These are phyloP conservation scores for Anastrepha ludens DNA, from an alignment of 1,140 invertebrate species.

Conservation along the genomic window DNA sequence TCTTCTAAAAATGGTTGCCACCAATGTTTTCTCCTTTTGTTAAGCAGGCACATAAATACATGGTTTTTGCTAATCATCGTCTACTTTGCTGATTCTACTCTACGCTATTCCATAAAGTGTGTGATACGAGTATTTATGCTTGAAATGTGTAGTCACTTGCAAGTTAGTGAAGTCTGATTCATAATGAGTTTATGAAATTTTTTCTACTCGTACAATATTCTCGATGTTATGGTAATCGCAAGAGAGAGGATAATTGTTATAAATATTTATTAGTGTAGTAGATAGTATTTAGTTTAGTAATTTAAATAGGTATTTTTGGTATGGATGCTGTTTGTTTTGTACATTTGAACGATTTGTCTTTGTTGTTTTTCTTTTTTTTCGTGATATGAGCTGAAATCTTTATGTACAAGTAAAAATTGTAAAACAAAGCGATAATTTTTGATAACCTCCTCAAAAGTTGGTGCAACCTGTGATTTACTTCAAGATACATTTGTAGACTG, in stretches of 20 bases:
- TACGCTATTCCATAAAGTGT: too few relatives aligned
- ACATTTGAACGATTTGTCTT: conserved; percentile 47
- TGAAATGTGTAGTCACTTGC: too few relatives aligned
- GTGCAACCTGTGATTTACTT: neutral
- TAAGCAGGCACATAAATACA: neutral
- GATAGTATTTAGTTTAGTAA: neutral
- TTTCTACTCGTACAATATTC: too few relatives aligned
- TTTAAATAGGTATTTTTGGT: conserved; percentile 36
- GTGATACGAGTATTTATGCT: too few relatives aligned
- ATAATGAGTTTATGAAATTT: too few relatives aligned
- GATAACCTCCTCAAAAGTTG: neutral
- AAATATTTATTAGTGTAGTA: too few relatives aligned
- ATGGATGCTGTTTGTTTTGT: conserved; percentile 33
- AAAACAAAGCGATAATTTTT: neutral
- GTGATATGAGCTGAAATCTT: neutral
- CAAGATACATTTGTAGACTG: neutral
- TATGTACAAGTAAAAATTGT: neutral
- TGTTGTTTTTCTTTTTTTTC: neutral
- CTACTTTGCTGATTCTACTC: neutral
- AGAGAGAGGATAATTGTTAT: too few relatives aligned
- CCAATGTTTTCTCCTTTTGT: neutral
- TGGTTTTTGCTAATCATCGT: neutral
- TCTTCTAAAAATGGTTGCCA: too few relatives aligned
- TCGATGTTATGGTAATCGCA: too few relatives aligned
- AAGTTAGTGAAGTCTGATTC: too few relatives aligned